Evolutionary conservation across 1,140 invertebrate species (phyloP), one percentile per base, ranked within the genome.

Genomic region (Zaprionus lachaisei): DNA sequence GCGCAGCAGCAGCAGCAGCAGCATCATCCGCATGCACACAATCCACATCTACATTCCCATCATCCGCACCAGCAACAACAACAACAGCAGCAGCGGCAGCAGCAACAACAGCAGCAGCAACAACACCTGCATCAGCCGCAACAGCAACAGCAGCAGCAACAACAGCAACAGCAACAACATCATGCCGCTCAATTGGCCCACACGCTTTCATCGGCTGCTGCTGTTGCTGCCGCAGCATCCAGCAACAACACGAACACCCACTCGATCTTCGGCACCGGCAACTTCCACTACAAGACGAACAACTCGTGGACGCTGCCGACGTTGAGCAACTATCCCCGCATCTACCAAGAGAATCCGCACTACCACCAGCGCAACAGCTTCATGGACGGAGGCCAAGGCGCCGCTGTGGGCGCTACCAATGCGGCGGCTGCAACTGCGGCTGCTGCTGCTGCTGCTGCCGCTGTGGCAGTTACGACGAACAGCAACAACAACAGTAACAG

Each of bases 221-320:
- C 72, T 4, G 85, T 67, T 7, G 81, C 79, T 14, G 81, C 80
- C 26, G 79, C 67, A 55, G 63, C 31, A 41, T 63, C 38, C 62
- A 72, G n/a, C 56, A 69, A 70, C 62, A 81, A 73, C 47, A 79
- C 85, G 60, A 92, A 92, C 75, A 74, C 91, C 4, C 91, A 92
- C 51, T 92, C 91, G 17, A 92, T 92, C 44, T 92, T 92, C 26
- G 91, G 91, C 57, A 92, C 83, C 51, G 91, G 92, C 34, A 92
- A 92, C 71, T 92, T 92, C 58, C 92, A 92, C 70, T 92, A 92
- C 68, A 92, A 91, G 55, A 92, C 90, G 6, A 92, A 92, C 77
- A 92, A 92, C 34, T 92, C 92, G 4, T 92, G 92, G 92, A 92
- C 81, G 4, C 72, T 92, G 71, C 92, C 92, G 5, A 92, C 83